These are phyloP conservation scores for Nibea albiflora DNA, from an alignment of 2,113 vertebrate genomes.

Conservation along the genomic window DNA sequence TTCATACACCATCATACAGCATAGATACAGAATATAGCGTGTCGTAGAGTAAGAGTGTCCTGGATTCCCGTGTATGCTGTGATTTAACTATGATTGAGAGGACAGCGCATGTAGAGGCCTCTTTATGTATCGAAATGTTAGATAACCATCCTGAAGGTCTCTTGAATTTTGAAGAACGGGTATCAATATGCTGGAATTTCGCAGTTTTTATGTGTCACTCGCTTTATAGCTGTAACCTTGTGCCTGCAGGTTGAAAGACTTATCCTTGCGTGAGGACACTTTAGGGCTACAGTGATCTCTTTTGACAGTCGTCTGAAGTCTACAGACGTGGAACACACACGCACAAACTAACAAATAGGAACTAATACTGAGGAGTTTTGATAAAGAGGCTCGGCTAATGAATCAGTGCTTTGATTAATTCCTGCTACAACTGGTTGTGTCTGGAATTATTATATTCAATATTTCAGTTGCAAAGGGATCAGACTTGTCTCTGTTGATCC, in stretches of 20 bases:
- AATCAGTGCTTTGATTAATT: constrained; percentile 63
- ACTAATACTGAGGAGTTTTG: constrained; percentile 44
- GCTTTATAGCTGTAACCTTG: constrained; percentile 2
- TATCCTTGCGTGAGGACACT: constrained; percentile 30
- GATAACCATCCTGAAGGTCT: constrained; percentile 24
- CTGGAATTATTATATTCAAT: constrained; percentile 62
- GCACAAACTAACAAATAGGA: constrained; percentile 31
- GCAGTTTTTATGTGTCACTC: not conserved
- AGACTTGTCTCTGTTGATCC: constrained; percentile 48
- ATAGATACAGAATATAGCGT: too few species aligned
- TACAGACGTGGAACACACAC: constrained; percentile 31
- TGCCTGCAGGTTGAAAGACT: constrained; percentile 6
- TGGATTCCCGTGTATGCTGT: not conserved
- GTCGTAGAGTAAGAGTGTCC: too few species aligned
- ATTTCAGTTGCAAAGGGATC: constrained; percentile 61
- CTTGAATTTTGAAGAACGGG: constrained; percentile 35
- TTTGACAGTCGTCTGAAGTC: constrained; percentile 36
- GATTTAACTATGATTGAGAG: not conserved
- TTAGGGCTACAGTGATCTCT: constrained; percentile 17
- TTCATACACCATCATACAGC: not conserved
- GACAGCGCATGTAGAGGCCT: too few species aligned
- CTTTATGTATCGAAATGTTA: not conserved
- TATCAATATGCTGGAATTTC: not conserved
- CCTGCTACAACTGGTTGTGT: constrained; percentile 46
- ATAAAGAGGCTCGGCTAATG: constrained; percentile 56